These are phyloP conservation scores for Coluber constrictor DNA, from an alignment of 2,797 vertebrate genomes.

Conservation along the genomic window DNA sequence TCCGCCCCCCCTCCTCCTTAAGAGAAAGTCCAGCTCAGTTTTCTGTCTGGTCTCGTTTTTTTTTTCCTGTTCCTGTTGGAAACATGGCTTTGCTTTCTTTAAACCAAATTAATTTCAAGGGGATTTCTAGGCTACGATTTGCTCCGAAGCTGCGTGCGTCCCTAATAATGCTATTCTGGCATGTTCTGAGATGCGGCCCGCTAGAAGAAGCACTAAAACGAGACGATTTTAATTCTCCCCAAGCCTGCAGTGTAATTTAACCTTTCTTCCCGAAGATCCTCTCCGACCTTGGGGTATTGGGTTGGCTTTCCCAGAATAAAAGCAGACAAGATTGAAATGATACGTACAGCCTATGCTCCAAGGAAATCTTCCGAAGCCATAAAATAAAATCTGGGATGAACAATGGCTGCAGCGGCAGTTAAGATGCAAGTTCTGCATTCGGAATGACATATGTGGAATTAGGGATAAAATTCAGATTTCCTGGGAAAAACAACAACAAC, in stretches of 20 bases:
- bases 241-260: not conserved
- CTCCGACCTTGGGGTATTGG: conserved; percentile 16
- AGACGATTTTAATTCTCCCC: too few species aligned
- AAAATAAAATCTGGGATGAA: conserved; percentile 28
- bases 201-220: not conserved
- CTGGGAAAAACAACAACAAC: not conserved
- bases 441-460: conserved; percentile 39
- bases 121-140: not conserved
- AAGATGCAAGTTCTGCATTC: conserved; percentile 32
- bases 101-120: not conserved
- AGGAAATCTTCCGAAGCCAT: conserved; percentile 13
- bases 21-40: not conserved
- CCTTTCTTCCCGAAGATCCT: not conserved
- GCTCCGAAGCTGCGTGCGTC: not conserved
- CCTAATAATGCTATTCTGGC: not conserved
- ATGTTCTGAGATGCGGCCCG: not conserved
- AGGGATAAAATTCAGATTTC: not conserved
- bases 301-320: not conserved
- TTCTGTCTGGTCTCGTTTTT: not conserved
- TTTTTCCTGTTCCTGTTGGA: not conserved
- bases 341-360: not conserved
- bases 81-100: not conserved
- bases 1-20: fast-evolving
- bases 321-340: conserved; percentile 29
- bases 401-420: conserved; percentile 9